Conservation (phyloP, 1,140 invertebrate genomes). For the Liolophura sinensis region DNA sequence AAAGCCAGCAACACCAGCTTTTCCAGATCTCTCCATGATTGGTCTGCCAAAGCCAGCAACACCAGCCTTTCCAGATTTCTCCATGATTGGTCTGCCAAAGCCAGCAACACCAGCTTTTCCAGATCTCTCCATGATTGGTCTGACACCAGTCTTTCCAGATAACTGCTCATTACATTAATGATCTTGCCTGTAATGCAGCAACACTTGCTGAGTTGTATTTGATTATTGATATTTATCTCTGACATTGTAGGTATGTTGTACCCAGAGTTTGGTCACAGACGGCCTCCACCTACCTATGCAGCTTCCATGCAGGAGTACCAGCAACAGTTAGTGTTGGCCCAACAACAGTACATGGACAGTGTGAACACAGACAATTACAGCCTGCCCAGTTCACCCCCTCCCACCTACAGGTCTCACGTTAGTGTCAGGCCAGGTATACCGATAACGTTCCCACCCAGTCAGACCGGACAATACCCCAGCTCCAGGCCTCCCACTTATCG, state of each 20-base stretch:
- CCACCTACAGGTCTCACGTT: constrained; percentile 50
- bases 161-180: no score
- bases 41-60: no score
- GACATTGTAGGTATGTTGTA: constrained; percentile 46
- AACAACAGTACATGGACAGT: constrained; percentile 22
- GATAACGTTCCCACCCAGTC: constrained; percentile 48
- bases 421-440: constrained; percentile 51
- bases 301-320: constrained; percentile 56
- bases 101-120: no score
- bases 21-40: no score
- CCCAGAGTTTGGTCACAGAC: constrained; percentile 53
- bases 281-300: constrained; percentile 55
- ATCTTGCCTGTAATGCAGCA: background rate
- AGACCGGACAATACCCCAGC: constrained; percentile 37
- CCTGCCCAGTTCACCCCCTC: constrained; percentile 51
- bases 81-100: no score
- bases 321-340: constrained; percentile 37
- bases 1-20: no score
- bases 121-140: no score
- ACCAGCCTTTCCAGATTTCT: no score
- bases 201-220: background rate
- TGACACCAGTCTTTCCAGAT: no score
- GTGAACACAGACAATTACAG: constrained; percentile 37
- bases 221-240: background rate
- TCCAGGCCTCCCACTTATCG: constrained; percentile 55